phyloP scores from a whole-genome alignment of 1,140 invertebrate species.

The Laodelphax striatellus region DNA sequence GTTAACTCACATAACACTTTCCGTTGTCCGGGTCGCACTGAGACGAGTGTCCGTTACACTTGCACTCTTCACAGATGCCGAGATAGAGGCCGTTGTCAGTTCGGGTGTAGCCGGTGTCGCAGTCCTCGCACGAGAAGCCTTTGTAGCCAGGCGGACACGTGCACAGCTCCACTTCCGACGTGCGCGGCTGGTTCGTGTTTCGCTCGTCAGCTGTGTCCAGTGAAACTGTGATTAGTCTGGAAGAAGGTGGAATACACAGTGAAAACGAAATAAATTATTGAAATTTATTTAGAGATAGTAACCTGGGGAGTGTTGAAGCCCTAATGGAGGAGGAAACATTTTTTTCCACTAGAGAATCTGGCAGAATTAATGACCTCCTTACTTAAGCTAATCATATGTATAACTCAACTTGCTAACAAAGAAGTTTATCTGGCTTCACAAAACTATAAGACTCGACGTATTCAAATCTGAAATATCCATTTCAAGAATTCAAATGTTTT shows the following conservation, averaged over 20 bases:
- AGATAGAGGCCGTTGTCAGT: slow-evolving; percentile 62
- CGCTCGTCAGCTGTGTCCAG: slow-evolving; percentile 67
- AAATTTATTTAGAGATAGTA: too few species aligned
- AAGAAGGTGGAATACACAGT: slow-evolving; percentile 17
- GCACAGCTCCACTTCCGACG: slow-evolving; percentile 78
- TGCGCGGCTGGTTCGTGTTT: slow-evolving; percentile 52
- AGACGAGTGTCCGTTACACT: slow-evolving; percentile 76
- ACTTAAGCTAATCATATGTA: too few species aligned
- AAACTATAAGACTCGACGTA: too few species aligned
- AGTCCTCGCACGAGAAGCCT: slow-evolving; percentile 83
- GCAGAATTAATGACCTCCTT: too few species aligned
- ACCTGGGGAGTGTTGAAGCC: too few species aligned
- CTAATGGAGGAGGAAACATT: too few species aligned
- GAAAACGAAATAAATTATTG: too few species aligned
- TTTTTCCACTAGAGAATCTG: too few species aligned
- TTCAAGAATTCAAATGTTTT: too few species aligned
- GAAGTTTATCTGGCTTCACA: too few species aligned
- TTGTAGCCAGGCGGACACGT: slow-evolving; percentile 65
- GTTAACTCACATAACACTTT: slow-evolving; percentile 54
- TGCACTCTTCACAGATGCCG: slow-evolving; percentile 66
- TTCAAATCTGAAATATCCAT: too few species aligned
- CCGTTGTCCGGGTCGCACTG: slow-evolving; percentile 79
- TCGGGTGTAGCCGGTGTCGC: slow-evolving; percentile 75
- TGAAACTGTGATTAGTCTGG: slow-evolving; percentile 53
- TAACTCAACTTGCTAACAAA: too few species aligned